Percentiles rank a stretch among this genome's conserved stretches.
Conservation (phyloP, 2,888 invertebrate genomes). For the Coecobrya sp. region DNA sequence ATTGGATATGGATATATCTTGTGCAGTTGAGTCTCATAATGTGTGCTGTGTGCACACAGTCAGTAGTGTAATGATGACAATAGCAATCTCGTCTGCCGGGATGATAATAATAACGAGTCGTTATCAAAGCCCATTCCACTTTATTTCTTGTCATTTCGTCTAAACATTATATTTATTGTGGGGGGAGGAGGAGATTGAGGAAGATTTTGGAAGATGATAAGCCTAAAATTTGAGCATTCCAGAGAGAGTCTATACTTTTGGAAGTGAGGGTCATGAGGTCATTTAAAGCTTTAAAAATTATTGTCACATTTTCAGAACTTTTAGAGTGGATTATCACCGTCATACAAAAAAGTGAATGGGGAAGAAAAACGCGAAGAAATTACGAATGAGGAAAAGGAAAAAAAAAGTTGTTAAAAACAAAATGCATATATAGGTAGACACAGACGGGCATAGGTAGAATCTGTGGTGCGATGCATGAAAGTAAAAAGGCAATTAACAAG, state of each 20-base stretch:
- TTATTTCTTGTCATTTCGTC: conserved; percentile 63
- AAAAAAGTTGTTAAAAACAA: not conserved
- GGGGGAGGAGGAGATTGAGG: not conserved
- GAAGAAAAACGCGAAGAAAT: not conserved
- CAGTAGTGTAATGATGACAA: conserved; percentile 41
- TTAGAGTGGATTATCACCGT: not conserved
- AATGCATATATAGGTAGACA: not conserved
- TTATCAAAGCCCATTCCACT: conserved; percentile 61
- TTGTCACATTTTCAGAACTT: conserved; percentile 36
- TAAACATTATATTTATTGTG: conserved; percentile 54
- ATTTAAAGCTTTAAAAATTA: conserved; percentile 38
- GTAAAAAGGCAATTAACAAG: conserved; percentile 53
- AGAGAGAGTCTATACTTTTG: too few species aligned
- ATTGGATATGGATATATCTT: not conserved
- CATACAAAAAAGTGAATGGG: not conserved
- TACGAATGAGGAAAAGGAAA: not conserved
- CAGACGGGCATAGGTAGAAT: not conserved
- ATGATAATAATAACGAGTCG: conserved; percentile 59
- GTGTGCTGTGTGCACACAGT: not conserved
- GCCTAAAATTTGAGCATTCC: not conserved
- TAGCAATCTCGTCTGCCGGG: conserved; percentile 32
- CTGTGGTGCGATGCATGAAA: not conserved
- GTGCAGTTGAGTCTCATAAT: not conserved
- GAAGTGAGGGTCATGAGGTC: conserved; percentile 52
- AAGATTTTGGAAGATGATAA: conserved; percentile 11